These are phyloP conservation scores for Apamea epomidion DNA, from an alignment of 2,888 invertebrate genomes.

Conservation along the genomic window DNA sequence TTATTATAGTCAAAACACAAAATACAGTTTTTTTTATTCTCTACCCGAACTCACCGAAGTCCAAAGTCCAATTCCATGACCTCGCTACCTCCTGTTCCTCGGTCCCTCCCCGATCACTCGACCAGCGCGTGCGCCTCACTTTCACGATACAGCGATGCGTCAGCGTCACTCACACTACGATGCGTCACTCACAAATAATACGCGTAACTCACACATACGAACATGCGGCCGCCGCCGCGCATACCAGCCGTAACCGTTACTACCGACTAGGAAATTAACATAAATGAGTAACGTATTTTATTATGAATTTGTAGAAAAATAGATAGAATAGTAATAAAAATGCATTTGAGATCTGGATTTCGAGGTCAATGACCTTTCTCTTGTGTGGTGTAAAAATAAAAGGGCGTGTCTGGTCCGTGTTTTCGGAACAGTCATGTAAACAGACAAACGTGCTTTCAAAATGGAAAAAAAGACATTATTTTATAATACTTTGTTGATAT, in stretches of 20 bases:
- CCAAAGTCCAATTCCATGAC: conserved; percentile 42
- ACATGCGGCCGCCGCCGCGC: conserved; percentile 20
- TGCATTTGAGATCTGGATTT: not conserved
- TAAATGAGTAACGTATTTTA: conserved; percentile 52
- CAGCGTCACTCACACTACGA: conserved; percentile 62
- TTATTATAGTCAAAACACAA: not conserved
- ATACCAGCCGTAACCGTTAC: conserved; percentile 64
- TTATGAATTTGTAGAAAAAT: conserved; percentile 46
- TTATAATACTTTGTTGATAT: not conserved
- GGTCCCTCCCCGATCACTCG: conserved; percentile 71
- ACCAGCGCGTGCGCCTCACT: conserved; percentile 74
- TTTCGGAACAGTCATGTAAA: not conserved
- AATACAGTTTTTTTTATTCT: not conserved
- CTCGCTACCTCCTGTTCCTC: conserved; percentile 66
- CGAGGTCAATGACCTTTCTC: conserved; percentile 28
- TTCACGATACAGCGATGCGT: conserved; percentile 73
- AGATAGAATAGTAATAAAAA: not conserved
- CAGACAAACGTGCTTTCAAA: not conserved
- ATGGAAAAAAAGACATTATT: not conserved
- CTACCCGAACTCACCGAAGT: conserved; percentile 6
- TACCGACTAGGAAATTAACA: conserved; percentile 55
- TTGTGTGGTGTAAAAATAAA: conserved; percentile 8
- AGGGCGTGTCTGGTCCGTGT: not conserved
- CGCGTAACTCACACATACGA: conserved; percentile 50
- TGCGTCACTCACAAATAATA: conserved; percentile 50